Percentiles rank a stretch among this genome's conserved stretches.
phyloP scores from a whole-genome alignment of 1,140 invertebrate species.

The Pseudomyrmex pallidus region DNA sequence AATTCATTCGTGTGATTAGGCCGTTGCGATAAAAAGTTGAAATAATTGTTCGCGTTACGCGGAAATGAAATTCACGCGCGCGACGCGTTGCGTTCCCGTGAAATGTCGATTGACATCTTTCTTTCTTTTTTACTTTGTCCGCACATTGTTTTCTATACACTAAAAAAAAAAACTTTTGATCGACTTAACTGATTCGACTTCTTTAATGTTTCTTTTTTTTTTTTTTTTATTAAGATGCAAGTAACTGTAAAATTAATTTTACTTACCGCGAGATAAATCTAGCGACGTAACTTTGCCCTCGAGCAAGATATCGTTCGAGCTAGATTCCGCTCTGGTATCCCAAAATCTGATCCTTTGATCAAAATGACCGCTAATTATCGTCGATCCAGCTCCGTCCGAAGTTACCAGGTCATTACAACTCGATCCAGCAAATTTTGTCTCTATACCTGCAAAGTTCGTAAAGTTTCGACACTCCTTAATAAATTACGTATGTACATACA shows the following conservation, averaged over 20 bases:
- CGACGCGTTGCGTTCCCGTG: neutral
- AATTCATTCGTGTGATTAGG: constrained; percentile 39
- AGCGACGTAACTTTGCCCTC: constrained; percentile 98
- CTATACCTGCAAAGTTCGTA: constrained; percentile 89
- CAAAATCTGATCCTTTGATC: constrained; percentile 98
- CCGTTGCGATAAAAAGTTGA: constrained; percentile 21
- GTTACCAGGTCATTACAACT: constrained; percentile 98
- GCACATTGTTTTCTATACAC: too few species aligned
- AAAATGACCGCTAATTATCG: constrained; percentile 98
- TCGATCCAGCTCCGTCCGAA: constrained; percentile 93
- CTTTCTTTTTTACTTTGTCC: too few species aligned
- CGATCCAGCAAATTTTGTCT: constrained; percentile 98
- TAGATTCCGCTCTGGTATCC: constrained; percentile 94
- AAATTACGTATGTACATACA: neutral
- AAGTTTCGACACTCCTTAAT: constrained; percentile 36
- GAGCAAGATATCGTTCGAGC: constrained; percentile 93
- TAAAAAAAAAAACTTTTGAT: too few species aligned
- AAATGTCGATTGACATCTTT: constrained; percentile 30
- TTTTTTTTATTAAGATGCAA: neutral
- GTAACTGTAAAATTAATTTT: neutral
- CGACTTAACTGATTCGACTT: too few species aligned
- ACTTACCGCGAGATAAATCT: constrained; percentile 94
- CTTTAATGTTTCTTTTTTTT: neutral
- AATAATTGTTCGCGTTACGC: constrained; percentile 34
- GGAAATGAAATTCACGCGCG: neutral